These are phyloP conservation scores for Sinella curviseta DNA, from an alignment of 1,140 invertebrate species.

Conservation along the genomic window DNA sequence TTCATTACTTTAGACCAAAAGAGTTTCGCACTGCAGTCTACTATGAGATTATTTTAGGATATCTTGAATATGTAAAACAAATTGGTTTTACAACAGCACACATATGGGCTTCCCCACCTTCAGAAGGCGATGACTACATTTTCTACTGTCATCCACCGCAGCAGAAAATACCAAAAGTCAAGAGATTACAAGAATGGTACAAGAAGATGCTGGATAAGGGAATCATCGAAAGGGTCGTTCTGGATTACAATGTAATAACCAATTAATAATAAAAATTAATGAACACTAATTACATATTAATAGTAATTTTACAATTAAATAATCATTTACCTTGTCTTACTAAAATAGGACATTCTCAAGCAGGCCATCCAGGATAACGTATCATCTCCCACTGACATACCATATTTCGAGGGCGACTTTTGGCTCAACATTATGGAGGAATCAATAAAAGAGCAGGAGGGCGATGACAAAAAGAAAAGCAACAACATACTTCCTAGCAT, in stretches of 20 bases:
- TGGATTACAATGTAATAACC: conserved; percentile 88
- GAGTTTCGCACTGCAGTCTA: conserved; percentile 97
- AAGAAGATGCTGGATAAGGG: conserved; percentile 99
- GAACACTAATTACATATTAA: neutral
- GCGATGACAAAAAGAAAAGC: conserved; percentile 95
- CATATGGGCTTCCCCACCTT: conserved; percentile 99
- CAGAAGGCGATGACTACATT: conserved; percentile 99
- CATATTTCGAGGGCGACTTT: conserved; percentile 99
- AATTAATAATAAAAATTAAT: neutral
- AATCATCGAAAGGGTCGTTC: conserved; percentile 94
- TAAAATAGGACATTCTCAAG: conserved; percentile 92
- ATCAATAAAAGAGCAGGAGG: conserved; percentile 96
- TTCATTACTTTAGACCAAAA: conserved; percentile 98
- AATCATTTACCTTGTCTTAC: conserved; percentile 43
- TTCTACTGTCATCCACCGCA: conserved; percentile 99
- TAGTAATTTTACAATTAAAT: neutral
- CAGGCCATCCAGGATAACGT: conserved; percentile 98
- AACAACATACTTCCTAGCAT: conserved; percentile 71
- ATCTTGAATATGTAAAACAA: conserved; percentile 98
- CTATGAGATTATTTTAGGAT: conserved; percentile 98
- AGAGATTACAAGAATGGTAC: conserved; percentile 99
- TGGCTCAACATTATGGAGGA: conserved; percentile 99
- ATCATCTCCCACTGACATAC: conserved; percentile 90
- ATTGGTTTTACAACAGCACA: conserved; percentile 98
- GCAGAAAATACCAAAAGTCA: conserved; percentile 99